Evolutionary conservation across 2,113 vertebrate species (phyloP), one percentile per base, ranked within the genome.

Genomic region (Hyperoodon ampullatus): DNA sequence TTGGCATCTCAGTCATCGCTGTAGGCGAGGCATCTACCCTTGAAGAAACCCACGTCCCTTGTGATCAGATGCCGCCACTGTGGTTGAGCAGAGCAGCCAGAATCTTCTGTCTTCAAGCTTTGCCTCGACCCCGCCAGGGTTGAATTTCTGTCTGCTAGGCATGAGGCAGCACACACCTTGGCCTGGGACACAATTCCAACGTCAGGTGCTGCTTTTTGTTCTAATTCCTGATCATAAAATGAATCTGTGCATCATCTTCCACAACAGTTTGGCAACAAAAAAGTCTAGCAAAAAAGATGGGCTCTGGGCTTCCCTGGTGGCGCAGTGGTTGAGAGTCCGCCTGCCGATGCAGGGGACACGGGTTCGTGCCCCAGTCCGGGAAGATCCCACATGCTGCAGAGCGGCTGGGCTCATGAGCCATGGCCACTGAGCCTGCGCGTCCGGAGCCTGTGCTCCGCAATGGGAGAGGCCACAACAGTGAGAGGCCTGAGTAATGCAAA

Each of bases 131-230:
- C 75, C 63, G 2, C 23, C 1, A 3, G 81, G 42, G 9, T 0
- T 3, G 1, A 18, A 2, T 19, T 91, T 84, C 74, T 44, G 0
- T 63, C 80, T 39, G 66, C 90, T 33, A 14, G 1, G 8, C 0
- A 1, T 4, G 50, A 60, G 15, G 35, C 23, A 61, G 15, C 85
- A 0, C 26, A 85, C 11, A 14, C 5, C 10, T 15, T 21, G 18
- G 47, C 8, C 33, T 4, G 26, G 4, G 50, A 3, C 1, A 50
- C 28, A 78, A 78, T 10, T 4, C 8, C 21, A 0, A 19, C 1
- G 60, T 3, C 80, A 39, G 23, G 75, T 70, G 75, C 26, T 60
- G 50, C 63, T 95, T 42, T 75, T 83, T 77, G 90, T 42, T 72
- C 83, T 90, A 85, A 80, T 86, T 96, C 55, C 15, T 47, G n/a